Evolutionary conservation across 2,888 invertebrate genomes (phyloP).

Genomic region (Nesidiocoris tenuis): DNA sequence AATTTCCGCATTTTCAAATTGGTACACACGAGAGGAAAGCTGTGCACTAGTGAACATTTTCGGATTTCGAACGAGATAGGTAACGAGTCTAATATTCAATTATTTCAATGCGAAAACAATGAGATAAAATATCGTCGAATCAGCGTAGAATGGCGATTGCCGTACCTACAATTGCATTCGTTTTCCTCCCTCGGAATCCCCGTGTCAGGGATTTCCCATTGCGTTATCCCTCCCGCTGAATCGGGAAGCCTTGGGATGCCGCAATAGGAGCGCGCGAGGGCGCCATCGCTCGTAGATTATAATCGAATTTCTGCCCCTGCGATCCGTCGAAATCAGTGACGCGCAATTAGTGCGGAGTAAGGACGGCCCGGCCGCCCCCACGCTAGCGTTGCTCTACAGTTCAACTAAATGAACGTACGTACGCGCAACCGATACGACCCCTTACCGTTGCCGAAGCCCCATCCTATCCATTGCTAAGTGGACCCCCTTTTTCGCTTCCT

Average conservation of each 20-base stretch:
- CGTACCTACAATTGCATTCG: no score
- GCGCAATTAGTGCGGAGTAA: neutral
- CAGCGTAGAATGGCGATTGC: no score
- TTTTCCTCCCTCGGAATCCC: no score
- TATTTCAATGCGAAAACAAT: no score
- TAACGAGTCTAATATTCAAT: no score
- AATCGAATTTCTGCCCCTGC: neutral
- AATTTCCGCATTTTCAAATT: no score
- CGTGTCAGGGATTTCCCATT: neutral
- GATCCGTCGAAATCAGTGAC: neutral
- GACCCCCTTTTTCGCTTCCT: neutral
- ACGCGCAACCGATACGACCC: neutral
- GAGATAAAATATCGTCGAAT: no score
- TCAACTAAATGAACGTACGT: neutral
- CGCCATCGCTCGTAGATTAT: neutral
- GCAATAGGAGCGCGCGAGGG: neutral
- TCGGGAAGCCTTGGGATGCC: neutral
- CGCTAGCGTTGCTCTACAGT: neutral
- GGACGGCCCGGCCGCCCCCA: neutral
- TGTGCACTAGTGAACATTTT: no score
- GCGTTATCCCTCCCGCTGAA: neutral
- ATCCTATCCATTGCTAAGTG: no score
- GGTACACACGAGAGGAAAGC: no score
- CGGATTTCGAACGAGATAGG: no score
- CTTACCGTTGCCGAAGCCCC: neutral